Evolutionary conservation across 2,113 vertebrate species (phyloP), one percentile per base, ranked within the genome.

Genomic region (Corapipo altera): DNA sequence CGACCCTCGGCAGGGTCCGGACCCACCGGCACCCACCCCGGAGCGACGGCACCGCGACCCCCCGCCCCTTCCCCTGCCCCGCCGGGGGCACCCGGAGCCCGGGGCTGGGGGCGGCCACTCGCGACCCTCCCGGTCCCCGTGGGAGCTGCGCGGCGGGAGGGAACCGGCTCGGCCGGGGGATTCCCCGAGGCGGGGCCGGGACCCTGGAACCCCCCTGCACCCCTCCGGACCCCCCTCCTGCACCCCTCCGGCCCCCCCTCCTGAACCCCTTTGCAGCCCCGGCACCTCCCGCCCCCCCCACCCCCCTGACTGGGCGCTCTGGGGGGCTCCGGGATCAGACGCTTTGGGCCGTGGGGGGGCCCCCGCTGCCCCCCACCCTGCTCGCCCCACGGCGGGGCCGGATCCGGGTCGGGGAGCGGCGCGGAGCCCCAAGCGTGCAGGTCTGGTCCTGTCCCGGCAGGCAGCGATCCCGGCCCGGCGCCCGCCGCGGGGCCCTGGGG

Each of bases 391-490:
- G 83, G 49, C 12, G 51, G 61, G 78, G 52, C 71, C 58, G 21
- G 78, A 77, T 84, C 85, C 46, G 27, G 91, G 39, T 37, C 39
- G 4, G 30, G 57, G 58, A 23, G 44, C 37, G 39, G 57, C 37
- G 8, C 28, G 33, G 78, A 46, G 79, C 20, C 19, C 17, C 58
- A 3, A 3, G 37, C 7, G 32, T 61, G 12, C 91, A 93, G 73
- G 91, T 84, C 86, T 89, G 67, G 49, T 93, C 91, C 67, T 93
- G 91, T 44, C 79, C 79, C 79, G 32, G 73, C 91, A 87, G 55
- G 62, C 76, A 44, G 14, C 28, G 90, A 44, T 43, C 54, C 35
- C 21, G 15, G 41, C 79, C 46, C 61, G 8, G 87, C 52, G 58
- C 58, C 30, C 46, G 41, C 72, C 54, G 82, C 27, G 70, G 83